Percentiles rank a stretch among this genome's conserved stretches.
Conservation (phyloP, 2,797 vertebrate genomes). For the Leptatherina wallacei region DNA sequence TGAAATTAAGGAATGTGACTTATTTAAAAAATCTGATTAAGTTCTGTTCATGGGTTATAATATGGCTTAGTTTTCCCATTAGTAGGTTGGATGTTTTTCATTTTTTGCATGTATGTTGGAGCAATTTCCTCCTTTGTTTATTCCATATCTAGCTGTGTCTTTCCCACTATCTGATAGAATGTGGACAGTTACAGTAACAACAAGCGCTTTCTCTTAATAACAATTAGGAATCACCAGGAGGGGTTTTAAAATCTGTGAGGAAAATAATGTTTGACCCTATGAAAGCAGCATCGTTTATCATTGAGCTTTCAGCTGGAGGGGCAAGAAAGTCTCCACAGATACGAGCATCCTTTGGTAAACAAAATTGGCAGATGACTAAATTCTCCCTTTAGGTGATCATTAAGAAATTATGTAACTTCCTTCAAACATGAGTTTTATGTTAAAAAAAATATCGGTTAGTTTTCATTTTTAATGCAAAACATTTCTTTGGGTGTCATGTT, state of each 20-base stretch:
- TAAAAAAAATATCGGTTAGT: not conserved
- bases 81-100: not conserved
- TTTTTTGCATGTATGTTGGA: not conserved
- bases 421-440: not conserved
- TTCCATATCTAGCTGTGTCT: not conserved
- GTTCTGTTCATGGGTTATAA: not conserved
- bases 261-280: not conserved
- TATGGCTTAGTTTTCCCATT: not conserved
- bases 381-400: not conserved
- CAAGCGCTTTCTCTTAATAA: not conserved
- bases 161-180: not conserved
- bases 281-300: not conserved
- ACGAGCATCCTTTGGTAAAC: not conserved
- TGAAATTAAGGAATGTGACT: not conserved
- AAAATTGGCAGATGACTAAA: not conserved
- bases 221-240: not conserved
- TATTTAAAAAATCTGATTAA: not conserved
- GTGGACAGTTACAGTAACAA: not conserved
- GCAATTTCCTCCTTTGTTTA: not conserved
- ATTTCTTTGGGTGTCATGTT: not conserved
- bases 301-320: not conserved
- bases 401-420: not conserved
- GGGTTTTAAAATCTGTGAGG: not conserved
- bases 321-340: not conserved
- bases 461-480: not conserved